Conservation (phyloP, 2,113 vertebrate genomes). For the Malurus elegans region DNA sequence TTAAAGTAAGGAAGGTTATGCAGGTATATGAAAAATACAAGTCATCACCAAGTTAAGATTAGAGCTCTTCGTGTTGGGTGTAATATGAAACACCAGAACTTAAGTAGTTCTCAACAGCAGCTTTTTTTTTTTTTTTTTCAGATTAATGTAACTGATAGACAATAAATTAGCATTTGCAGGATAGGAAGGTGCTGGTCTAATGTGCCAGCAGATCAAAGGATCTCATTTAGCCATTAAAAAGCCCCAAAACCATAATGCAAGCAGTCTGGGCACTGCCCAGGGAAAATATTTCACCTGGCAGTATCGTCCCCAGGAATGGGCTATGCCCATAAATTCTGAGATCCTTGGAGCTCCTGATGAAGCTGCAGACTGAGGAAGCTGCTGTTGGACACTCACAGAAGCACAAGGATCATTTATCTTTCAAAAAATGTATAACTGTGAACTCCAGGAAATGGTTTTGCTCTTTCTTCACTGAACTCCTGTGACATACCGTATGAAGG, state of each 20-base stretch:
- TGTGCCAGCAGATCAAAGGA: background rate
- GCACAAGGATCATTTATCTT: background rate
- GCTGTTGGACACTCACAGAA: background rate
- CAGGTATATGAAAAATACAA: background rate
- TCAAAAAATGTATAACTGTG: background rate
- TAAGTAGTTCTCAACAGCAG: background rate
- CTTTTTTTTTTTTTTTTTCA: background rate
- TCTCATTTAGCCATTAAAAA: background rate
- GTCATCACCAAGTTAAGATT: background rate
- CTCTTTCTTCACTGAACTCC: background rate
- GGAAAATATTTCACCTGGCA: background rate
- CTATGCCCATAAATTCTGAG: background rate
- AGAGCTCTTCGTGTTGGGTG: background rate
- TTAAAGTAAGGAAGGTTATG: background rate
- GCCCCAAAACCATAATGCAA: background rate
- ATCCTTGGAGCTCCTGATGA: background rate
- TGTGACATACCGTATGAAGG: background rate
- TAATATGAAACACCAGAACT: background rate
- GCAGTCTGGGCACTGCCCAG: background rate
- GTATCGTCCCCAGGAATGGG: rapidly evolving
- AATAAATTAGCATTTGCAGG: background rate
- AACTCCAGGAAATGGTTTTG: background rate
- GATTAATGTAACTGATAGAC: background rate
- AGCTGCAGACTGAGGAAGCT: background rate
- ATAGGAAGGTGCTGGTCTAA: background rate